Evolutionary conservation across 2,888 invertebrate species (phyloP), one percentile per base, ranked within the genome.

Genomic region (Xestia rhomboidea): DNA sequence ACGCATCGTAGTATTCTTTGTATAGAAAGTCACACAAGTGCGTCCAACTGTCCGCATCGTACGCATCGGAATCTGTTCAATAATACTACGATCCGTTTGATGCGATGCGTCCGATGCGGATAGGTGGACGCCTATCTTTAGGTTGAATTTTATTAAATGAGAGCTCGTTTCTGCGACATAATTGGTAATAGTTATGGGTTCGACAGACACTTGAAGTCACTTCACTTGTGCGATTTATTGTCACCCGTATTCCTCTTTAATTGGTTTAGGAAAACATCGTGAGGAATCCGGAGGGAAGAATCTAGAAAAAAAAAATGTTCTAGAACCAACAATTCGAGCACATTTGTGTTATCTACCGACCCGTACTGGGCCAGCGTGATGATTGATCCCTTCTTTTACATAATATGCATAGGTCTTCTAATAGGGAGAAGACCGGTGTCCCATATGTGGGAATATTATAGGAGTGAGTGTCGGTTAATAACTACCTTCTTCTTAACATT

Each of bases 401-500:
- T n/a, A 54, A 11, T 54, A n/a, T 10, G 10, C 24, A 51, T 24
- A 51, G 21, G 18, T 21, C 60, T 7, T 24, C 21, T 34, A 21
- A 24, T 10, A 62, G 11, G 34, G 21, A 34, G 11, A 34, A 15
- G 7, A n/a, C n/a, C 2, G 15, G n/a, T 64, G 3, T 18, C 15
- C 18, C 15, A 64, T 8, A 18, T 41, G 8, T 27, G 18, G 8
- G n/a, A 63, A 38, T 24, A 38, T 38, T 15, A 63, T 41, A 63
- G 15, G 15, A 24, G 4, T n/a, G 27, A 62, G 18, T 44, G 6
- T 18, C 11, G 8, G 15, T 57, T 7, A 30, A 15, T n/a, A 27
- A 44, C n/a, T 30, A 51, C 1, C 5, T 13, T 41, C 38, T 49
- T 51, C 6, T 51, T 49, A 41, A 69, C 1, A 38, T 75, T 90